A percentile compares a stretch with the other conserved stretches of the same genome.
Evolutionary conservation across 2,797 vertebrate genomes (phyloP).

Genomic region (Tiaroga cobitis): DNA sequence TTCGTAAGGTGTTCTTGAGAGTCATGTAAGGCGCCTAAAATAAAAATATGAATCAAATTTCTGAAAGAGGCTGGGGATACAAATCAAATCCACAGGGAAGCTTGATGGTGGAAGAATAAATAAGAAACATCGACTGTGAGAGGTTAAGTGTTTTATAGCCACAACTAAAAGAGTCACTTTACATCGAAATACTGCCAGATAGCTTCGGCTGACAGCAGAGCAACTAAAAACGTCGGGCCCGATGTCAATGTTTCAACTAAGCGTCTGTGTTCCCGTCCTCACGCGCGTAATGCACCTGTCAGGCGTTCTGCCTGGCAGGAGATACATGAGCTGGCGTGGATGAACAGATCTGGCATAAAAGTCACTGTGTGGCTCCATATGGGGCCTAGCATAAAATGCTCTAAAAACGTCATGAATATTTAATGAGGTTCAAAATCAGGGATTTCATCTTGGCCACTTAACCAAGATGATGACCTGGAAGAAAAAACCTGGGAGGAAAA

Average conservation of each 20-base stretch:
- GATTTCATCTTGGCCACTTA: background rate
- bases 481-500: background rate
- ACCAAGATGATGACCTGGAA: background rate
- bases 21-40: too few relatives aligned
- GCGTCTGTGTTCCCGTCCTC: slow-evolving; percentile 57
- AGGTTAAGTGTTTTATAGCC: slow-evolving; percentile 16
- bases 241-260: slow-evolving; percentile 52
- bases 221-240: slow-evolving; percentile 1
- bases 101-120: background rate
- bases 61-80: background rate
- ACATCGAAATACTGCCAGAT: background rate
- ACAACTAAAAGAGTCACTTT: slow-evolving; percentile 2
- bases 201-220: slow-evolving; percentile 10
- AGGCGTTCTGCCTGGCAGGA: slow-evolving; percentile 56
- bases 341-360: background rate
- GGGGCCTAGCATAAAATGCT: background rate
- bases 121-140: background rate
- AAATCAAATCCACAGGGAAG: background rate
- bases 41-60: background rate
- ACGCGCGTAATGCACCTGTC: slow-evolving; percentile 62
- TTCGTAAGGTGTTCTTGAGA: too few relatives aligned
- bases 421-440: background rate
- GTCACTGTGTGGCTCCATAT: background rate
- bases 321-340: slow-evolving; percentile 55
- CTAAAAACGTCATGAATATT: slow-evolving; percentile 1